Percentiles rank a stretch among this genome's conserved stretches.
These are phyloP conservation scores for Acrocephalus kingi DNA, from an alignment of 2,113 vertebrate genomes.

Conservation along the genomic window DNA sequence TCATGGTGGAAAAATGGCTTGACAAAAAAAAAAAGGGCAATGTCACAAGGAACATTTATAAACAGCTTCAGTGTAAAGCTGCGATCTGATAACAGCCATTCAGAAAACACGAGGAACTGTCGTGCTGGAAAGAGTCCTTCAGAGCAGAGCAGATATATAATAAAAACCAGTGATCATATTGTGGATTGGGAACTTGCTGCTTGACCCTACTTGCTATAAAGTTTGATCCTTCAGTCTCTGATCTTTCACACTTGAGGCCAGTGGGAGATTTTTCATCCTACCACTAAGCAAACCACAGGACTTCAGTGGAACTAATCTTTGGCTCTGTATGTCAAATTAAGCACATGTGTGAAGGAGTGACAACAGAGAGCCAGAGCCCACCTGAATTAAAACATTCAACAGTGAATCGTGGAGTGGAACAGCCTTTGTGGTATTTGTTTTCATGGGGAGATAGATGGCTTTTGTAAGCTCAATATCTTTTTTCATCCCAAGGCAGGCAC, in stretches of 20 bases:
- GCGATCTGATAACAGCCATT: conserved; percentile 3
- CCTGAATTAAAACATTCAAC: neutral
- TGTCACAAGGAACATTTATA: conserved; percentile 23
- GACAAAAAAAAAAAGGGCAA: neutral
- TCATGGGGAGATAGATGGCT: neutral
- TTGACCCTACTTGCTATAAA: conserved; percentile 14
- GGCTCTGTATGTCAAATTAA: neutral
- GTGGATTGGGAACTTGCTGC: conserved; percentile 1
- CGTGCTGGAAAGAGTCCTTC: neutral
- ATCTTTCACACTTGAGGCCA: neutral
- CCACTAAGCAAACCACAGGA: neutral
- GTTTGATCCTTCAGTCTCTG: conserved; percentile 3
- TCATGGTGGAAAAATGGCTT: conserved; percentile 8
- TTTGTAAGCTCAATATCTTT: neutral
- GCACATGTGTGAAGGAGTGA: neutral
- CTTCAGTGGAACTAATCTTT: neutral
- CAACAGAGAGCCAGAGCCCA: neutral
- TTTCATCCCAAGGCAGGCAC: neutral
- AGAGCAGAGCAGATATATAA: neutral
- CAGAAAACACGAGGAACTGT: neutral
- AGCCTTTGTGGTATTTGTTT: neutral
- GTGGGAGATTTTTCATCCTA: neutral
- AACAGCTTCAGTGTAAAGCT: conserved; percentile 26
- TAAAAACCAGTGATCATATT: neutral
- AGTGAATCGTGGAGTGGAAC: neutral